Conservation (phyloP, 2,113 vertebrate species). For the Heterotilapia buettikoferi region DNA sequence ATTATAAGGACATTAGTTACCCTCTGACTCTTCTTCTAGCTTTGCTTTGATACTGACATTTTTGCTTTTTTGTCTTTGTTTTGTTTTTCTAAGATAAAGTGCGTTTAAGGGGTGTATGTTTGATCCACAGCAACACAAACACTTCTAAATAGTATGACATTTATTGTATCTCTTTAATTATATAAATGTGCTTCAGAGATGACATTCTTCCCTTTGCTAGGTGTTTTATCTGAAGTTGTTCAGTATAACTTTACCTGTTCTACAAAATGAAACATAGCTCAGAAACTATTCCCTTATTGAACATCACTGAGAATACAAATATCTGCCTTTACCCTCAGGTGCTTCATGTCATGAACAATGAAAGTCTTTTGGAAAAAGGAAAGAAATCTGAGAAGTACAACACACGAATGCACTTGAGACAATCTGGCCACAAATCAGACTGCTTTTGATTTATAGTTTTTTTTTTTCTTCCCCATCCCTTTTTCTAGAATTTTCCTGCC, state of each 20-base stretch:
- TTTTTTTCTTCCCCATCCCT: neutral
- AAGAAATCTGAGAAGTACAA: neutral
- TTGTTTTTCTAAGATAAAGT: neutral
- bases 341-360: constrained; percentile 28
- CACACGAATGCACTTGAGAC: constrained; percentile 1
- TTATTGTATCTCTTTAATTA: neutral
- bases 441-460: neutral
- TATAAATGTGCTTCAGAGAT: neutral
- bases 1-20: neutral
- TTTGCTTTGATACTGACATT: neutral
- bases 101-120: neutral
- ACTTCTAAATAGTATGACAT: neutral
- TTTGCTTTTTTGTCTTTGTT: neutral
- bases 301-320: constrained; percentile 6
- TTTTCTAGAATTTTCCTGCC: neutral
- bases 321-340: constrained; percentile 14
- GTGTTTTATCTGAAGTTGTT: constrained; percentile 6
- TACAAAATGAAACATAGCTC: constrained; percentile 19
- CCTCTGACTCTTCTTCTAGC: neutral
- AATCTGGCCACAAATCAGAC: neutral
- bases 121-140: neutral
- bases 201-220: neutral
- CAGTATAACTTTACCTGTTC: neutral
- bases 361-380: neutral
- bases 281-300: constrained; percentile 13